These are phyloP conservation scores for Diadophis punctatus DNA, from an alignment of 2,113 vertebrate species.

Conservation along the genomic window DNA sequence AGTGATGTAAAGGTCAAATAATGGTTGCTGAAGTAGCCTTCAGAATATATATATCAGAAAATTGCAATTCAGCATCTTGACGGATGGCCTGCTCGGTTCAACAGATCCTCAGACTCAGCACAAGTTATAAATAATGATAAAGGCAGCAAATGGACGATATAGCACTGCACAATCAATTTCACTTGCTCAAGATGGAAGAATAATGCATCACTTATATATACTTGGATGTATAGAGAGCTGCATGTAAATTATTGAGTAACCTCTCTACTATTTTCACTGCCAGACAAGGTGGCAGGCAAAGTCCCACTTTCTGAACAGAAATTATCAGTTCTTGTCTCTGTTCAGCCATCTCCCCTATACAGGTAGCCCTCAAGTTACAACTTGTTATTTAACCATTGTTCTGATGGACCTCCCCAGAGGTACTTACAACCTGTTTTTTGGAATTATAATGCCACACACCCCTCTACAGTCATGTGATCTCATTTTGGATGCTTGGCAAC, in stretches of 20 bases:
- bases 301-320: constrained; percentile 23
- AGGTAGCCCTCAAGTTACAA: not conserved
- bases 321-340: constrained; percentile 13
- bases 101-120: constrained; percentile 65
- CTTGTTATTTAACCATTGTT: no score
- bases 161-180: constrained; percentile 62
- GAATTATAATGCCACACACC: no score
- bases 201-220: constrained; percentile 57
- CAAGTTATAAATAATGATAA: constrained; percentile 66
- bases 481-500: no score
- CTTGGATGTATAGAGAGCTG: constrained; percentile 34
- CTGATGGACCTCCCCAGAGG: no score
- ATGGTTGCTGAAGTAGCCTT: constrained; percentile 60
- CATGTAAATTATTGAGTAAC: constrained; percentile 59
- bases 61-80: constrained; percentile 63
- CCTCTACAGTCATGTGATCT: no score
- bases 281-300: constrained; percentile 40
- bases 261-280: constrained; percentile 20
- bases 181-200: constrained; percentile 65
- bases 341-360: constrained; percentile 28
- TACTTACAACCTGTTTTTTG: no score
- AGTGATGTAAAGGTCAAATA: constrained; percentile 33
- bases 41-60: constrained; percentile 35
- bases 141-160: constrained; percentile 59
- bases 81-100: constrained; percentile 51